Percentiles rank a stretch among this genome's conserved stretches.
phyloP scores from a whole-genome alignment of 2,888 invertebrate species.

The Sisyra nigra region DNA sequence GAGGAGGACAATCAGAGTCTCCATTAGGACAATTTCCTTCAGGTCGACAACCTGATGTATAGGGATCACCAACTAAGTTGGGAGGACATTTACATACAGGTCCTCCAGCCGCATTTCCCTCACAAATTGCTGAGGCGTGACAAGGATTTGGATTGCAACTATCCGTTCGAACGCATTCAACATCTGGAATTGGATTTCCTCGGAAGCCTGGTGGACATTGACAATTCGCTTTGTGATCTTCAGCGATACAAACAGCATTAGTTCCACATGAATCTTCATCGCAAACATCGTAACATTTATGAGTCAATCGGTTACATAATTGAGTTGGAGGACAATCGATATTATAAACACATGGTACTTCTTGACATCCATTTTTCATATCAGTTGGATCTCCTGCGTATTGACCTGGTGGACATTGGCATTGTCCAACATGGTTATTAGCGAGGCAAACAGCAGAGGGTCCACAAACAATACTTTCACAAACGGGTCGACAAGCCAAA shows the following conservation, averaged over 20 bases:
- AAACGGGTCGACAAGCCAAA: slow-evolving; percentile 59
- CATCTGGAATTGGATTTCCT: slow-evolving; percentile 69
- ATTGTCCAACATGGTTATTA: slow-evolving; percentile 78
- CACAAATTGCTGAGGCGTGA: slow-evolving; percentile 64
- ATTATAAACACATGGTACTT: slow-evolving; percentile 75
- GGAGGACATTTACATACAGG: slow-evolving; percentile 65
- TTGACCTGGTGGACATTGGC: slow-evolving; percentile 77
- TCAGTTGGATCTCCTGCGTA: slow-evolving; percentile 78
- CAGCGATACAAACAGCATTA: slow-evolving; percentile 76
- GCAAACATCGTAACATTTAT: slow-evolving; percentile 69
- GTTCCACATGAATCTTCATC: slow-evolving; percentile 68
- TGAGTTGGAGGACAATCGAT: slow-evolving; percentile 66
- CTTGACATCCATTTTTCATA: slow-evolving; percentile 51
- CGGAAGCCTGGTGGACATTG: slow-evolving; percentile 74
- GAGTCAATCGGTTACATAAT: slow-evolving; percentile 66
- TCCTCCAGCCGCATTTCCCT: slow-evolving; percentile 40
- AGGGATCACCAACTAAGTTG: slow-evolving; percentile 62
- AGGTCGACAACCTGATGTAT: slow-evolving; percentile 55
- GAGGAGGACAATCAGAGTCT: slow-evolving; percentile 57
- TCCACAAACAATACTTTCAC: slow-evolving; percentile 62
- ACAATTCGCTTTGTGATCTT: slow-evolving; percentile 66
- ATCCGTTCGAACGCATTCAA: slow-evolving; percentile 57
- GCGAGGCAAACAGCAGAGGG: slow-evolving; percentile 77
- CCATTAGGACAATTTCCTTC: slow-evolving; percentile 60
- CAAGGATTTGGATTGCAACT: slow-evolving; percentile 65